phyloP scores from a whole-genome alignment of 2,113 vertebrate genomes.

The Corythornis vintsioides region DNA sequence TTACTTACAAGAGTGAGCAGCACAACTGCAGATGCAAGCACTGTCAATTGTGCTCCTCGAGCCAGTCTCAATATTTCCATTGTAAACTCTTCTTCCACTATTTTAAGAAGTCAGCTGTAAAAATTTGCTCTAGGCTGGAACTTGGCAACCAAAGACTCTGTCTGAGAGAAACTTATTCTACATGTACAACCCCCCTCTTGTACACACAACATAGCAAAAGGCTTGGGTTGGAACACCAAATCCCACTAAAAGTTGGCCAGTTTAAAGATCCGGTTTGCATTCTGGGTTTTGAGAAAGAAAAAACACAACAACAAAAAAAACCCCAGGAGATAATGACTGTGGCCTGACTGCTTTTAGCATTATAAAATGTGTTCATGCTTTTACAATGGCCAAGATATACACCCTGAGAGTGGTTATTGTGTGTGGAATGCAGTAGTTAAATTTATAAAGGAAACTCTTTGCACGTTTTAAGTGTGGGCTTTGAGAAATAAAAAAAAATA shows the following conservation, averaged over 20 bases:
- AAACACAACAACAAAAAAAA: background rate
- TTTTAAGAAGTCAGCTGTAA: slow-evolving; percentile 60
- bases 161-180: slow-evolving; percentile 46
- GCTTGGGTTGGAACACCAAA: slow-evolving; percentile 37
- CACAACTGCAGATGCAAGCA: background rate
- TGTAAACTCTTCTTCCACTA: slow-evolving; percentile 37
- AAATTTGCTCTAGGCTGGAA: slow-evolving; percentile 49
- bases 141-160: slow-evolving; percentile 12
- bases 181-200: background rate
- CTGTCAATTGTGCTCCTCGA: background rate
- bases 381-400: slow-evolving; percentile 32
- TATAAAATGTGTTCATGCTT: background rate
- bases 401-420: background rate
- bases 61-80: slow-evolving; percentile 28
- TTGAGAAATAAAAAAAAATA: background rate
- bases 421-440: slow-evolving; percentile 42
- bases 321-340: slow-evolving; percentile 23
- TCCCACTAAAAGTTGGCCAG: background rate
- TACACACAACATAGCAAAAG: background rate
- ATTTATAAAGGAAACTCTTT: slow-evolving; percentile 46
- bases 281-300: background rate
- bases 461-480: background rate
- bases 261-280: slow-evolving; percentile 38
- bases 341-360: slow-evolving; percentile 39
- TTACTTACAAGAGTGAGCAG: background rate